phyloP scores from a whole-genome alignment of 1,140 invertebrate species.

The Drosophila orena region DNA sequence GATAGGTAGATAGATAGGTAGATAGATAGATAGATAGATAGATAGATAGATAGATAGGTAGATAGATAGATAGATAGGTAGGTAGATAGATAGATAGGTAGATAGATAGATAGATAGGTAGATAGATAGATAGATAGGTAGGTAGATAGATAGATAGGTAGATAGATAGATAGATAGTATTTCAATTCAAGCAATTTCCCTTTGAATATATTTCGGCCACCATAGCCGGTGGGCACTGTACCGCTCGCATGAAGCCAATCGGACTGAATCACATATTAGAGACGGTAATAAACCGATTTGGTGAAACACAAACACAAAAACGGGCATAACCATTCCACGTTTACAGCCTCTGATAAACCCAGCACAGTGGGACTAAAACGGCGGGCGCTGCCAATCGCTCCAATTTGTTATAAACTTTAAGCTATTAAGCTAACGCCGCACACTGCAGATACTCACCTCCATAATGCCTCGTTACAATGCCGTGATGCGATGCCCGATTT shows the following conservation, averaged over 20 bases:
- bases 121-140: too few relatives aligned
- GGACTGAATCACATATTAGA: constrained; percentile 32
- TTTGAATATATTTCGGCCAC: too few relatives aligned
- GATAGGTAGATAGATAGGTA: too few relatives aligned
- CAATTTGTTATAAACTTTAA: background rate
- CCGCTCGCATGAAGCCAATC: constrained; percentile 6
- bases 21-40: too few relatives aligned
- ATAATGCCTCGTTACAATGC: background rate
- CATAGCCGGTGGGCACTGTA: constrained; percentile 7
- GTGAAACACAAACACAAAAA: constrained; percentile 15
- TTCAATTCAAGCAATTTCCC: background rate
- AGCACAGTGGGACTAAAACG: constrained; percentile 7
- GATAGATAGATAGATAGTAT: too few relatives aligned
- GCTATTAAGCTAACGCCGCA: too few relatives aligned
- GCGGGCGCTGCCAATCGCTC: background rate
- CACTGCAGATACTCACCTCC: too few relatives aligned
- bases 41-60: too few relatives aligned
- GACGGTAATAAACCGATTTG: constrained; percentile 38
- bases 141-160: too few relatives aligned
- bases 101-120: too few relatives aligned
- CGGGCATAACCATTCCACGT: constrained; percentile 18
- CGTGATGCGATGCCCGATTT: background rate
- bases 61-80: too few relatives aligned
- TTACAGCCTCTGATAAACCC: constrained; percentile 32
- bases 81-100: too few relatives aligned